These are phyloP conservation scores for Drosophila rufa DNA, from an alignment of 1,140 invertebrate species.

Conservation along the genomic window DNA sequence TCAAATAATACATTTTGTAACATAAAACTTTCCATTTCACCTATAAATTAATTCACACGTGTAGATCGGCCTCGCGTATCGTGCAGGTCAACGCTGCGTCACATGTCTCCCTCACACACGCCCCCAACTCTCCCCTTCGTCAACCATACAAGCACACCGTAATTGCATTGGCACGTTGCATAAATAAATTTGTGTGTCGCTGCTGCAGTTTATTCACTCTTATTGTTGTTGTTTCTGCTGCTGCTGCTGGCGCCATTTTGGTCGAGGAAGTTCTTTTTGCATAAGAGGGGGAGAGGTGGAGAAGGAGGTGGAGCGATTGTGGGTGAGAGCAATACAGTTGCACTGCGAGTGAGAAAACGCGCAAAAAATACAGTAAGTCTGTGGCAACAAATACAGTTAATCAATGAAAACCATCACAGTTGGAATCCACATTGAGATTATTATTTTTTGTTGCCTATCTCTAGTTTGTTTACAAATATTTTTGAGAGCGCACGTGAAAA, in stretches of 20 bases:
- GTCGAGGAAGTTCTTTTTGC: slow-evolving; percentile 20
- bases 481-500: slow-evolving; percentile 4
- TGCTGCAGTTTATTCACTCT: slow-evolving; percentile 22
- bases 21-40: neutral
- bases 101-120: slow-evolving; percentile 15
- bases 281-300: neutral
- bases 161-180: slow-evolving; percentile 59
- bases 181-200: slow-evolving; percentile 44
- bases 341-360: neutral
- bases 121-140: slow-evolving; percentile 1
- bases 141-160: slow-evolving; percentile 12
- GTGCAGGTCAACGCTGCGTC: slow-evolving; percentile 29
- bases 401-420: neutral
- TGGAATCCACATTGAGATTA: neutral
- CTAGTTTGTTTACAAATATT: neutral
- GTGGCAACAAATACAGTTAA: neutral
- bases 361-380: neutral
- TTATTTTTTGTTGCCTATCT: neutral
- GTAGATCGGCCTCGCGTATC: slow-evolving; percentile 19
- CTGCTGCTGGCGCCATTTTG: slow-evolving; percentile 16
- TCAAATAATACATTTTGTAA: neutral
- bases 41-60: slow-evolving; percentile 16
- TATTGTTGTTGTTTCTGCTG: slow-evolving; percentile 6
- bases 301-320: neutral
- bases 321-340: neutral